A percentile compares a stretch with the other conserved stretches of the same genome.
These are phyloP conservation scores for Augochlorella aurata DNA, from an alignment of 2,888 invertebrate genomes.

Conservation along the genomic window DNA sequence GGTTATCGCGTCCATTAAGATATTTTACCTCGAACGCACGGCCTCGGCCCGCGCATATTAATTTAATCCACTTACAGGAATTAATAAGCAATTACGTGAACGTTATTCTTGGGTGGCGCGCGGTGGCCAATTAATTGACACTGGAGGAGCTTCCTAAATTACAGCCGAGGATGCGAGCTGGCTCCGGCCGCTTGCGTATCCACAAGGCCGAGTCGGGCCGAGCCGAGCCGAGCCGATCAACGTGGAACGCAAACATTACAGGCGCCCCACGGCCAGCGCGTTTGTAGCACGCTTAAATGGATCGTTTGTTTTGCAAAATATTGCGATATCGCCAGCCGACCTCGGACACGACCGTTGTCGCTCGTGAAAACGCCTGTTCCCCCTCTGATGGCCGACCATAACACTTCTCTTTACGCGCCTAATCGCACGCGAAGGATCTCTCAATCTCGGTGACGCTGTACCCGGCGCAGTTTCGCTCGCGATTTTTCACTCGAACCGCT, in stretches of 20 bases:
- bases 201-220: constrained; percentile 54
- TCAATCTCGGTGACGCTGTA: neutral
- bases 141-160: constrained; percentile 63
- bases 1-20: constrained; percentile 42
- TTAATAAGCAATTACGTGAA: constrained; percentile 67
- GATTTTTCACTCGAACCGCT: neutral
- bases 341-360: constrained; percentile 17
- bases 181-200: neutral
- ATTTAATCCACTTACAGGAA: constrained; percentile 67
- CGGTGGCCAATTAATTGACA: constrained; percentile 64
- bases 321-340: constrained; percentile 24
- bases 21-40: constrained; percentile 41
- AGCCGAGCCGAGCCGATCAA: constrained; percentile 17
- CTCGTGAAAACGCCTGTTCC: constrained; percentile 26
- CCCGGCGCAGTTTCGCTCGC: neutral
- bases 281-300: constrained; percentile 41
- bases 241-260: constrained; percentile 37
- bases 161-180: constrained; percentile 26
- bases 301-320: constrained; percentile 56
- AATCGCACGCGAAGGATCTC: constrained; percentile 19
- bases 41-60: constrained; percentile 61
- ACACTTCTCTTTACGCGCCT: constrained; percentile 20
- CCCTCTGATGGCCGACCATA: neutral
- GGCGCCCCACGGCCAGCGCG: neutral
- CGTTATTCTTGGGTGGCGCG: constrained; percentile 63